Conservation (phyloP, 2,113 vertebrate genomes). For the Pteronura brasiliensis region DNA sequence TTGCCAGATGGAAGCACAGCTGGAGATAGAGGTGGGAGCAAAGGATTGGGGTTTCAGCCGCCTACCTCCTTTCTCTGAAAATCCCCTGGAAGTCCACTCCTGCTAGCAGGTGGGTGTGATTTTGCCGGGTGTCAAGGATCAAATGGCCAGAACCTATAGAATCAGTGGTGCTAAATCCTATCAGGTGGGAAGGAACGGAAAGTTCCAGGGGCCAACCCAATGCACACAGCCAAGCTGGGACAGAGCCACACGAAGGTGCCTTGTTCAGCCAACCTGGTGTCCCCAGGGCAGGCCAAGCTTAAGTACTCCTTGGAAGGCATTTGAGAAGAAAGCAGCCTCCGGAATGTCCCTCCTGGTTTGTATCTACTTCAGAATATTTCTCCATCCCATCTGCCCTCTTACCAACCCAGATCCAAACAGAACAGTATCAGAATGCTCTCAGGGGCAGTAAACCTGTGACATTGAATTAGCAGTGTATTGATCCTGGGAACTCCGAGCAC, state of each 20-base stretch:
- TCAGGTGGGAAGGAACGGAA: background rate
- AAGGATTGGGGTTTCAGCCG: background rate
- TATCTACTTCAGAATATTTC: background rate
- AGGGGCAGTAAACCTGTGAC: background rate
- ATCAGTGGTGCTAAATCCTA: background rate
- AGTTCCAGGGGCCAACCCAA: background rate
- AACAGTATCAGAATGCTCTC: background rate
- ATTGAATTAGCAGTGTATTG: background rate
- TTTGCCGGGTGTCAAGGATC: background rate
- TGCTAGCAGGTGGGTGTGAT: background rate
- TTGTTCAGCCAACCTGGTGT: background rate
- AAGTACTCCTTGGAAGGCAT: background rate
- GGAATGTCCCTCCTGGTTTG: background rate
- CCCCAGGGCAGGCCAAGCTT: background rate
- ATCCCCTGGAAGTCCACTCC: background rate
- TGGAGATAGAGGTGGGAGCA: constrained; percentile 52
- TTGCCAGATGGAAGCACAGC: constrained; percentile 68
- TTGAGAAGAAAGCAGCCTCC: background rate
- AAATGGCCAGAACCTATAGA: background rate
- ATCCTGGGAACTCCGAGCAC: background rate
- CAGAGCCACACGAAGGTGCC: background rate
- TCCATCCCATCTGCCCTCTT: background rate
- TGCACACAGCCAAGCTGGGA: background rate
- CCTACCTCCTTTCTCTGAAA: constrained; percentile 44
- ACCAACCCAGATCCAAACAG: constrained; percentile 1